phyloP scores from a whole-genome alignment of 2,797 vertebrate genomes.

The Xiphorhynchus erythropygius region DNA sequence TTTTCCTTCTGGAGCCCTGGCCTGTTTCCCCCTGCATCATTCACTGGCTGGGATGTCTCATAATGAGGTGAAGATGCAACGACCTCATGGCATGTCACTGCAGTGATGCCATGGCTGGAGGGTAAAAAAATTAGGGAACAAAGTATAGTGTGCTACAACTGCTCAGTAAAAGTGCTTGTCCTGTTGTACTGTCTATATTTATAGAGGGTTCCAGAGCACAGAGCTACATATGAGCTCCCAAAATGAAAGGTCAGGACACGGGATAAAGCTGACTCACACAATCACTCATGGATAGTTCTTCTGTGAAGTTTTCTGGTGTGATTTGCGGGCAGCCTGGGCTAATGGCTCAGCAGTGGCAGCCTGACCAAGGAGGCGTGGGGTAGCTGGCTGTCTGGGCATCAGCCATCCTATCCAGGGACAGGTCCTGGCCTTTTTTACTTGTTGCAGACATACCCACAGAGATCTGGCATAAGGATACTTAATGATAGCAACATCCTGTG shows the following conservation, averaged over 20 bases:
- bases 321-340: not conserved
- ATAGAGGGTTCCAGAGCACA: not conserved
- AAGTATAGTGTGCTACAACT: not conserved
- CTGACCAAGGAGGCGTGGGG: not conserved
- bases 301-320: not conserved
- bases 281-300: not conserved
- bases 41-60: not conserved
- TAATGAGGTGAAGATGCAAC: not conserved
- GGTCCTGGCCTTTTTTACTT: not conserved
- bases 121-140: not conserved
- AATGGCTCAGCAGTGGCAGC: not conserved
- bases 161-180: not conserved
- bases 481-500: not conserved
- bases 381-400: not conserved
- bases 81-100: accelerated
- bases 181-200: not conserved
- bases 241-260: not conserved
- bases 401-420: not conserved
- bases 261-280: not conserved
- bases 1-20: not conserved
- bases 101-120: not conserved
- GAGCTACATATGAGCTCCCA: not conserved
- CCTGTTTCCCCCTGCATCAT: not conserved
- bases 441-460: not conserved
- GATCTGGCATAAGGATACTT: not conserved